These are phyloP conservation scores for Gouania willdenowi DNA, from an alignment of 2,797 vertebrate species.

Conservation along the genomic window DNA sequence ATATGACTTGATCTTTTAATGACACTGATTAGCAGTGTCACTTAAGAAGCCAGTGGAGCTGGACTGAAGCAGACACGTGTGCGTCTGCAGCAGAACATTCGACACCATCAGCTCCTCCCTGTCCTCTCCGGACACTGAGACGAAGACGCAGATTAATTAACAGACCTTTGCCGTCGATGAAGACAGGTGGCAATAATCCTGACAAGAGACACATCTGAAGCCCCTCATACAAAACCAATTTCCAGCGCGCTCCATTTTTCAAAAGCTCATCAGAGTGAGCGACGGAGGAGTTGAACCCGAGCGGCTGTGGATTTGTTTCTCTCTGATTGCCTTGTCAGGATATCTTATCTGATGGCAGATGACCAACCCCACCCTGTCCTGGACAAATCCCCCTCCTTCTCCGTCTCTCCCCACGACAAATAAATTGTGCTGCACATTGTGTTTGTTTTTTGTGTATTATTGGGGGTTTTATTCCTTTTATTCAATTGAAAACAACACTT, in stretches of 20 bases:
- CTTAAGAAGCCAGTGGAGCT: constrained; percentile 24
- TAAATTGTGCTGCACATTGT: constrained; percentile 13
- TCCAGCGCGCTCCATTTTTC: constrained; percentile 73
- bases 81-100: constrained; percentile 43
- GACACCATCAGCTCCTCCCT: constrained; percentile 23
- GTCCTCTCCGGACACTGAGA: constrained; percentile 44
- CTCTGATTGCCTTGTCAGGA: constrained; percentile 79
- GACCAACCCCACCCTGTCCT: constrained; percentile 65
- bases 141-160: constrained; percentile 74
- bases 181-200: constrained; percentile 82
- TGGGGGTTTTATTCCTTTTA: too few species aligned
- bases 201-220: constrained; percentile 76
- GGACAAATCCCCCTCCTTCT: constrained; percentile 36
- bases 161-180: constrained; percentile 73
- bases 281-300: constrained; percentile 65
- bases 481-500: too few species aligned
- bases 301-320: constrained; percentile 73
- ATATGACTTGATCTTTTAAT: constrained; percentile 52
- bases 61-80: constrained; percentile 46
- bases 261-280: constrained; percentile 80
- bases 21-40: constrained; percentile 44
- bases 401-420: constrained; percentile 26
- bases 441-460: too few species aligned
- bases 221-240: constrained; percentile 79
- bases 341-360: constrained; percentile 75